These are phyloP conservation scores for Thinocorus orbignyianus DNA, from an alignment of 2,113 vertebrate species.

Conservation along the genomic window DNA sequence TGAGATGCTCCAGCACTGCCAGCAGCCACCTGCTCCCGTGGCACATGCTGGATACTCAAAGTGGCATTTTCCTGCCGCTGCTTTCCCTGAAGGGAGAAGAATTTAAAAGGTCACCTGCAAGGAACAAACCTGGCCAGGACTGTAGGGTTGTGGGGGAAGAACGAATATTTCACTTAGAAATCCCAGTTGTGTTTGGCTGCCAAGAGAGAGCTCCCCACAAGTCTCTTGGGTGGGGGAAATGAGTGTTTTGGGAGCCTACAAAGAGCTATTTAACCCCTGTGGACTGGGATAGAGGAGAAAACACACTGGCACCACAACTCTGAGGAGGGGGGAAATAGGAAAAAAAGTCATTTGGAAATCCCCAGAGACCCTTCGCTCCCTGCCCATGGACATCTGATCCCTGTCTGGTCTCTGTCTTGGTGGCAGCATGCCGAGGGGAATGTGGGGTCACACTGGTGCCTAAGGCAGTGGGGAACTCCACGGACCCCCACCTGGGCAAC, in stretches of 20 bases:
- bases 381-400: background rate
- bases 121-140: background rate
- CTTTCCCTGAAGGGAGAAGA: background rate
- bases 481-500: background rate
- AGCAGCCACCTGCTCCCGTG: background rate
- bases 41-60: background rate
- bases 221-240: background rate
- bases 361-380: background rate
- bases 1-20: background rate
- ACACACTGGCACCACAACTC: background rate
- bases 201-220: background rate
- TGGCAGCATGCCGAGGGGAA: background rate
- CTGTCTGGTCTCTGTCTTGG: background rate
- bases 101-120: conserved; percentile 28
- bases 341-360: background rate
- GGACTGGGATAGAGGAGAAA: background rate
- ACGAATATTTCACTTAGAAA: background rate
- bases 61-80: background rate
- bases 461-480: background rate
- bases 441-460: accelerated
- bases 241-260: background rate
- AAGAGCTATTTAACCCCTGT: background rate
- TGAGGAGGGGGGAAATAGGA: background rate
- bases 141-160: background rate
- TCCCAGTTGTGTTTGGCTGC: background rate